phyloP scores from a whole-genome alignment of 2,888 invertebrate genomes.

The Coecobrya sp. region DNA sequence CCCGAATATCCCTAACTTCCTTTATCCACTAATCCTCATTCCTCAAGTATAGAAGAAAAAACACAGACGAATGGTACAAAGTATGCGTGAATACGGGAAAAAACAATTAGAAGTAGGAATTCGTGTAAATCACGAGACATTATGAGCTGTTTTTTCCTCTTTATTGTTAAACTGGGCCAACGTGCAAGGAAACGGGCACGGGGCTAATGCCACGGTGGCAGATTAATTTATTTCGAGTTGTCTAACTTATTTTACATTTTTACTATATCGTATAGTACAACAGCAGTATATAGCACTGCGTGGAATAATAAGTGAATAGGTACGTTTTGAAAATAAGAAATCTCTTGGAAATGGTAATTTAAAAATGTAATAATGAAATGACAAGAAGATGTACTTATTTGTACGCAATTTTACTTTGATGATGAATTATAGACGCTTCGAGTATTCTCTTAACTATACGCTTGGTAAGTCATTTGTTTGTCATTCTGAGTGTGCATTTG shows the following conservation, averaged over 20 bases:
- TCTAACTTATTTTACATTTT: too few relatives aligned
- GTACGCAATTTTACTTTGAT: neutral
- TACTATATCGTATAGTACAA: too few relatives aligned
- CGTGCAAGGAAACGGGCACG: neutral
- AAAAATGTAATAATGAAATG: conserved; percentile 15
- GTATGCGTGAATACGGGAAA: neutral
- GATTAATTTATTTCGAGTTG: too few relatives aligned
- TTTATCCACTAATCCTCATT: neutral
- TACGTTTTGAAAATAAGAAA: too few relatives aligned
- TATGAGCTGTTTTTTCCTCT: neutral
- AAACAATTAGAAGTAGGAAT: conserved; percentile 30
- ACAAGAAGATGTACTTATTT: neutral
- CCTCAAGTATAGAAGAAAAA: neutral
- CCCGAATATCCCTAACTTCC: neutral
- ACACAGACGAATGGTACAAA: neutral
- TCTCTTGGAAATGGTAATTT: neutral
- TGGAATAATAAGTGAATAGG: too few relatives aligned
- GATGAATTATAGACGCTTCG: neutral
- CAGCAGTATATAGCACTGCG: too few relatives aligned
- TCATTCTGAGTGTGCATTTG: too few relatives aligned
- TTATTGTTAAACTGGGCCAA: neutral
- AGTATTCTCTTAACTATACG: too few relatives aligned
- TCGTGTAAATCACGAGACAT: neutral
- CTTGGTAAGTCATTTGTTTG: too few relatives aligned
- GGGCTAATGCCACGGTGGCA: too few relatives aligned